Base-by-base conservation (phyloP, 2,888 invertebrate genomes). In the Pecten maximus region DNA sequence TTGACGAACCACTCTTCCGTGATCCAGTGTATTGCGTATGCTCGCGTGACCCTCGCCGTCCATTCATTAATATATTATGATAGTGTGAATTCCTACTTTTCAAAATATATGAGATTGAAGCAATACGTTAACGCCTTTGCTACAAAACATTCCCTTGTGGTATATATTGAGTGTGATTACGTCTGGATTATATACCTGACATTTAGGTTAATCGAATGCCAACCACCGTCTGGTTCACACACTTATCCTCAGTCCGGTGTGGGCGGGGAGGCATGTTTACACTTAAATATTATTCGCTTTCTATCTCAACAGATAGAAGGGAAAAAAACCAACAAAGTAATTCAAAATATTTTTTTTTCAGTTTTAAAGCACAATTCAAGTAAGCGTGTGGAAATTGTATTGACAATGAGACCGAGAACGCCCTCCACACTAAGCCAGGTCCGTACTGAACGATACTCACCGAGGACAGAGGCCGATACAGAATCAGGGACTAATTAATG, bases 221-320 rank as follows among this genome's bases (percentile, higher is more conserved):
- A n/a, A 19, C 19, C 19, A 19, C 54, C n/a, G 54, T 15, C 74
- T 35, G 23, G 23, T 74, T 74, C 74, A 35, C 74, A 35, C 23
- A 23, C 74, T 74, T 19, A 35, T 35, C 74, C 74, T 35, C 74
- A 28, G 12, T 74, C 35, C 28, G 74, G 74, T 74, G 74, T 74
- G 74, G 74, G 74, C 74, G 74, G 28, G 35, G 54, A 74, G 19
- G 60, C 23, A 28, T 74, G 74, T 74, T 74, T 74, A 74, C 74
- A 28, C 35, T 74, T 35, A 35, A 74, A 74, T 35, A 74, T 74
- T 28, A 74, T 74, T 74, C 35, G 6, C 74, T 74, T 74, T 74
- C 74, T 35, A 28, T 35, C 16, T 74, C 35, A 74, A 74, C 74
- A 35, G 23, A 54, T n/a, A 74, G 35, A 28, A n/a, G n/a, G n/a